These are phyloP conservation scores for Cabera pusaria DNA, from an alignment of 2,888 invertebrate species.

Conservation along the genomic window DNA sequence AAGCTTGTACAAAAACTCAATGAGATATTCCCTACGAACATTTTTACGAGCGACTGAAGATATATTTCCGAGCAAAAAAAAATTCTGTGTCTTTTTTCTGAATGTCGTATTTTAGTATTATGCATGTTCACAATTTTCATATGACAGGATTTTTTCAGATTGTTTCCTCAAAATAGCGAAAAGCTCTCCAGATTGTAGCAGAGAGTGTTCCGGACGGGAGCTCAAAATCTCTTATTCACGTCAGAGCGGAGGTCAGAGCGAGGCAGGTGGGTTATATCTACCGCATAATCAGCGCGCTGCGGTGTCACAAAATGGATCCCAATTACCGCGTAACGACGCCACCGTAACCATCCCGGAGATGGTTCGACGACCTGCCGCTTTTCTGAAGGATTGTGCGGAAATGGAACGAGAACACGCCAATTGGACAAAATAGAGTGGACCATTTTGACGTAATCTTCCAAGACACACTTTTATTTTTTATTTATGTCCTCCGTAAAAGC, in stretches of 20 bases:
- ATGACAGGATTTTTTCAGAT: slow-evolving; percentile 13
- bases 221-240: slow-evolving; percentile 29
- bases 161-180: slow-evolving; percentile 17
- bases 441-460: slow-evolving; percentile 23
- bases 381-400: slow-evolving; percentile 31
- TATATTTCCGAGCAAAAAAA: slow-evolving; percentile 1
- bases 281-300: slow-evolving; percentile 36
- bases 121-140: slow-evolving; percentile 14
- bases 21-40: no score
- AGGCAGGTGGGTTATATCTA: slow-evolving; percentile 31
- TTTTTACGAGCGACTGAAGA: no score
- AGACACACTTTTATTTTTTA: slow-evolving; percentile 22
- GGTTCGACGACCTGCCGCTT: slow-evolving; percentile 31
- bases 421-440: slow-evolving; percentile 28
- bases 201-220: slow-evolving; percentile 19
- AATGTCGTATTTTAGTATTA: slow-evolving; percentile 1
- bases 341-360: slow-evolving; percentile 37
- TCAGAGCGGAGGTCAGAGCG: slow-evolving; percentile 24
- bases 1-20: background rate
- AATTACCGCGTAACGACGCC: slow-evolving; percentile 36
- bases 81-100: no score
- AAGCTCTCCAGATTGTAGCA: slow-evolving; percentile 15
- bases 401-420: slow-evolving; percentile 30
- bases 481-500: slow-evolving; percentile 19
- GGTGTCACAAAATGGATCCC: slow-evolving; percentile 36